Evolutionary conservation across 1,140 invertebrate species (phyloP), one percentile per base, ranked within the genome.

Genomic region (Bombyx mandarina): DNA sequence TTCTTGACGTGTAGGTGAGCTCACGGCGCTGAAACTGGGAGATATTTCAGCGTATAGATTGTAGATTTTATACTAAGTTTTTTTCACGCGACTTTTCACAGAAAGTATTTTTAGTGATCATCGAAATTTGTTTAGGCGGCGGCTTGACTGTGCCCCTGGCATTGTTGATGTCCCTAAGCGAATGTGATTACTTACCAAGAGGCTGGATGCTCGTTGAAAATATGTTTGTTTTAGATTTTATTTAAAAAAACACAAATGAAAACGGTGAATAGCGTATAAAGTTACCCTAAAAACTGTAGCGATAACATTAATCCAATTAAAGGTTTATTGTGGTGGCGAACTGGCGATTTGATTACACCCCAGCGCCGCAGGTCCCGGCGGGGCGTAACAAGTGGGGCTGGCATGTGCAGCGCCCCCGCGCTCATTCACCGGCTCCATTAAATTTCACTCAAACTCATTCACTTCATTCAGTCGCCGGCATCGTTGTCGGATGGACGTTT

Each of bases 371-470:
- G 77, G 78, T 76, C 67, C 62, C 69, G 63, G 77, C 73, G 75
- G 78, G 60, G 81, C 84, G 82, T 86, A 86, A 86, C 82, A 86
- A 86, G 82, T 74, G 71, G 63, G 55, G 66, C 66, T 43, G 48
- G 73, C 67, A 63, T 71, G 68, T 71, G 71, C 71, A 71, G 74
- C 71, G 66, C 74, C 63, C 66, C 67, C 58, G 69, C 66, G 61
- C 67, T 54, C 70, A 73, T 67, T 73, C 12, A 18, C 12, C 12
- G 12, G 0, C 12, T 18, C 12, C 12, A 18, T 18, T 18, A 18
- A 18, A 18, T 18, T 18, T 18, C 12, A 18, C 12, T 18, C 73
- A 71, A 52, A 63, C 60, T 57, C 62, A 50, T 71, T 67, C 69
- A 73, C 12, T 75, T 75, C 75, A 76, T 65, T 66, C 65, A 51